phyloP scores from a whole-genome alignment of 1,140 invertebrate genomes.

The Aphaenogaster floridana region DNA sequence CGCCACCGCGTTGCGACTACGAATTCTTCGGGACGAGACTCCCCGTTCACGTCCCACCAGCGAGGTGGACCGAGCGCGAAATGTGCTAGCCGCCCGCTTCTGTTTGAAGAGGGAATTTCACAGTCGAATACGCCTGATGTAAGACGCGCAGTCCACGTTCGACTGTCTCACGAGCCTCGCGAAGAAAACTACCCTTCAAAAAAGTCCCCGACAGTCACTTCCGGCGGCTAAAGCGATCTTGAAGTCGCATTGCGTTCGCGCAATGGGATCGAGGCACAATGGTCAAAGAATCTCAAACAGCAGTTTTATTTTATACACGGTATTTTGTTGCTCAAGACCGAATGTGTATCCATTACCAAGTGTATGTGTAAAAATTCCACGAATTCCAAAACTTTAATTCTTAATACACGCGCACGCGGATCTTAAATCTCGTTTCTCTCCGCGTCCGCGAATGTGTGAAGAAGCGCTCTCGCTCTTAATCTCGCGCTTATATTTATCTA shows the following conservation, averaged over 20 bases:
- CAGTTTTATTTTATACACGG: neutral
- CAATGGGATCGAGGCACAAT: too few species aligned
- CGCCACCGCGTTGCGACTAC: constrained; percentile 51
- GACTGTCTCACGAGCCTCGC: constrained; percentile 52
- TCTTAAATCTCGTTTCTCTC: constrained; percentile 18
- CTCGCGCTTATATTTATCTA: constrained; percentile 63
- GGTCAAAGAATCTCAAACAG: neutral
- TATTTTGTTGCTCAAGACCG: neutral
- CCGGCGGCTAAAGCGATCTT: constrained; percentile 11
- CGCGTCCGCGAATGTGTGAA: neutral
- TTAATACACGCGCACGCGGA: neutral
- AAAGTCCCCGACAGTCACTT: constrained; percentile 26
- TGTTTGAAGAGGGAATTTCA: constrained; percentile 87
- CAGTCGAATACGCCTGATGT: constrained; percentile 85
- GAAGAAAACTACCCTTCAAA: constrained; percentile 5
- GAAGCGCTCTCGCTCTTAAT: constrained; percentile 11
- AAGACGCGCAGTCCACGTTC: constrained; percentile 79
- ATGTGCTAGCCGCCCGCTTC: constrained; percentile 81
- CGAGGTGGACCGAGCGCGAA: constrained; percentile 70
- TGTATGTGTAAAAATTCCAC: neutral
- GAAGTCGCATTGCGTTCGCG: neutral
- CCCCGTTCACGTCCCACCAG: constrained; percentile 13
- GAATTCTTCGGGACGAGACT: constrained; percentile 63
- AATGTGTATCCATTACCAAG: neutral
- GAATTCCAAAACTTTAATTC: neutral